These are phyloP conservation scores for Anomalospiza imberbis DNA, from an alignment of 2,797 vertebrate genomes.

Conservation along the genomic window DNA sequence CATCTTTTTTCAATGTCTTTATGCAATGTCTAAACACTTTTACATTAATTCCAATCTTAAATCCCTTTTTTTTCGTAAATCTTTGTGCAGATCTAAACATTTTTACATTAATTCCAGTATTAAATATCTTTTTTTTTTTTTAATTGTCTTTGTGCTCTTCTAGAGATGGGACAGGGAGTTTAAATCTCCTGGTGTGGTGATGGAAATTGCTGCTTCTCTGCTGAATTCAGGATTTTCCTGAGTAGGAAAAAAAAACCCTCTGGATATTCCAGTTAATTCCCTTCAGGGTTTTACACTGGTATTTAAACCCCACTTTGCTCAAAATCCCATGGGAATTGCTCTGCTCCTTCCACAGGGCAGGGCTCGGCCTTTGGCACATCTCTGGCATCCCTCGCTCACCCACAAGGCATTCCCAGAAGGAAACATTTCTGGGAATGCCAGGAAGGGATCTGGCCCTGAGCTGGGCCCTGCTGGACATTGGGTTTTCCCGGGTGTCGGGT, in stretches of 20 bases:
- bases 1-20: too few relatives aligned
- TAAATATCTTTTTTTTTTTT: too few relatives aligned
- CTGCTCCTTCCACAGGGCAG: background rate
- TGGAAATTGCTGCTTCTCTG: background rate
- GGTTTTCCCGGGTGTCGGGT: accelerated
- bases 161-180: background rate
- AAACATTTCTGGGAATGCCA: background rate
- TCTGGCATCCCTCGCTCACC: background rate
- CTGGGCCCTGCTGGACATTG: accelerated
- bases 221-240: background rate
- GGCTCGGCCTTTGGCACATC: background rate
- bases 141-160: background rate
- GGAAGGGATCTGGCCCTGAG: background rate
- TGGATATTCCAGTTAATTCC: background rate
- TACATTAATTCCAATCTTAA: background rate
- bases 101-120: background rate
- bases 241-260: too few relatives aligned
- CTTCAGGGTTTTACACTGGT: background rate
- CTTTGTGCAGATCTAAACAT: background rate
- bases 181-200: background rate
- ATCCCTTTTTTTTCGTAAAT: background rate
- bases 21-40: background rate
- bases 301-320: background rate
- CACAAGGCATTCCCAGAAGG: background rate
- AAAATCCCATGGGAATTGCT: accelerated